Evolutionary conservation across 2,888 invertebrate species (phyloP).

Genomic region (Anarsia innoxiella): DNA sequence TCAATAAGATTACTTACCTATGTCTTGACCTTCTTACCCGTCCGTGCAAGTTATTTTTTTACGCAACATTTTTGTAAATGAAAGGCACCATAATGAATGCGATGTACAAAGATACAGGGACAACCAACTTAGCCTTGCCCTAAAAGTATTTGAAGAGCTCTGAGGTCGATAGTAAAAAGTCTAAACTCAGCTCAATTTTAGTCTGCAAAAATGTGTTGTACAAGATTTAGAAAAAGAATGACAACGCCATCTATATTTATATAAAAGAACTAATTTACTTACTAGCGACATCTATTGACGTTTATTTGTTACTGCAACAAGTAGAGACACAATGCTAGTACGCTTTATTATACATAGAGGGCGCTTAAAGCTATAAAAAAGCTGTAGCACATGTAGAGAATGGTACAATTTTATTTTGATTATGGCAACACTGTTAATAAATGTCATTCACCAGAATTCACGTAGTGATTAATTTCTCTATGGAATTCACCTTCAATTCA

Average conservation of each 20-base stretch:
- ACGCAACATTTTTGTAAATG: neutral
- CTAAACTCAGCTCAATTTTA: too few species aligned
- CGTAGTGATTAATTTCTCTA: too few species aligned
- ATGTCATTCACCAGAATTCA: too few species aligned
- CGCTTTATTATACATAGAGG: conserved; percentile 1
- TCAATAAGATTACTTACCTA: neutral
- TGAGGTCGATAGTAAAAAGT: too few species aligned
- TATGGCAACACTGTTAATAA: neutral
- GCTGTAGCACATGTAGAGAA: neutral
- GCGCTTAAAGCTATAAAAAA: neutral
- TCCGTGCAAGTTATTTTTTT: neutral
- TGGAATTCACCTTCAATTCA: too few species aligned
- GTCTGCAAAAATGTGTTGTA: too few species aligned
- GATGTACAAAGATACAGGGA: too few species aligned
- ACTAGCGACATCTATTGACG: neutral
- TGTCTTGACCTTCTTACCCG: neutral
- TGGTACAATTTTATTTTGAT: neutral
- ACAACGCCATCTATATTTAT: conserved; percentile 1
- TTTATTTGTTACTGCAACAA: neutral
- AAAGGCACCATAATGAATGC: too few species aligned
- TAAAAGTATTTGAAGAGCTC: too few species aligned
- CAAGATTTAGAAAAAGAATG: too few species aligned
- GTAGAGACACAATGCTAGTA: too few species aligned
- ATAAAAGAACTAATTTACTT: neutral
- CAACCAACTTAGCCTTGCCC: too few species aligned